Evolutionary conservation across 2,888 invertebrate genomes (phyloP).

Genomic region (Mantis religiosa): DNA sequence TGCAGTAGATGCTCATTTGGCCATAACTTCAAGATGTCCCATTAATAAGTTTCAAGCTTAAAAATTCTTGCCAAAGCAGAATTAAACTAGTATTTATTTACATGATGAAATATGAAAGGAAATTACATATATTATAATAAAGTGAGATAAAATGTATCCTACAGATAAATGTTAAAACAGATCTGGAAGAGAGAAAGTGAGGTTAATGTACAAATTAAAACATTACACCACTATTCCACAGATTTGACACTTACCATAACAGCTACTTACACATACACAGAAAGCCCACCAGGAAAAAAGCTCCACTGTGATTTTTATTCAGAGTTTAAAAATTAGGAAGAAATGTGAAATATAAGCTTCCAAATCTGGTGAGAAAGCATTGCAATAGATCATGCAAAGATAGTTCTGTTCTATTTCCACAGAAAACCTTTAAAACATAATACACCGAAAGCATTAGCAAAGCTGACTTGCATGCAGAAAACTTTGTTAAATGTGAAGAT

Average conservation of each 20-base stretch:
- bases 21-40: not conserved
- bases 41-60: not conserved
- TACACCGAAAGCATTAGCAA: too few relatives aligned
- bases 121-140: not conserved
- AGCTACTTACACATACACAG: not conserved
- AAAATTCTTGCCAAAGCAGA: not conserved
- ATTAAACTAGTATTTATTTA: not conserved
- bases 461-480: too few relatives aligned
- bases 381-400: not conserved
- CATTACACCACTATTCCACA: not conserved
- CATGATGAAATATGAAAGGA: not conserved
- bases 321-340: not conserved
- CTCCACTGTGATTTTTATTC: not conserved
- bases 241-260: not conserved
- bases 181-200: not conserved
- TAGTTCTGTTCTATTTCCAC: not conserved
- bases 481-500: too few relatives aligned
- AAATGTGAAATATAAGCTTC: not conserved
- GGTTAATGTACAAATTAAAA: not conserved
- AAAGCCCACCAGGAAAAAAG: not conserved
- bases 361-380: not conserved
- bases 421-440: too few relatives aligned
- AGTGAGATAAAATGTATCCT: not conserved
- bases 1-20: not conserved
- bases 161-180: not conserved